Evolutionary conservation across 1,140 invertebrate species (phyloP).

Genomic region (Thaumetopoea pityocampa): DNA sequence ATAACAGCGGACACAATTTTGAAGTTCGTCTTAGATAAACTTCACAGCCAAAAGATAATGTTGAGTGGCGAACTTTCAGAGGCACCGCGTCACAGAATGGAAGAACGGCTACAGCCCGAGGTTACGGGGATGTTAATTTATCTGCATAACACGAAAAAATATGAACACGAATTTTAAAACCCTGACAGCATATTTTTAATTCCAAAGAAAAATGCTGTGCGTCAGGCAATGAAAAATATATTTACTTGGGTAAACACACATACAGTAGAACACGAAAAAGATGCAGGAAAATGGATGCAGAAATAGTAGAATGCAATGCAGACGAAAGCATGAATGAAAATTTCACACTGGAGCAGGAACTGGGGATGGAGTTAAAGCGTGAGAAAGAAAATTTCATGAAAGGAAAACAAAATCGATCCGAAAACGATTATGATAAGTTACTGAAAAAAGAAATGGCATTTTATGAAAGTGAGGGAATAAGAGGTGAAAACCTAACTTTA

Average conservation of each 20-base stretch:
- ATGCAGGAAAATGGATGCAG: background rate
- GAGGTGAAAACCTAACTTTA: slow-evolving; percentile 9
- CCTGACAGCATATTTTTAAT: background rate
- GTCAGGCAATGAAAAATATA: slow-evolving; percentile 1
- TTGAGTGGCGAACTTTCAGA: background rate
- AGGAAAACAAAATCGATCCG: too few relatives aligned
- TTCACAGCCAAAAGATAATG: background rate
- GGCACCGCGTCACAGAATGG: background rate
- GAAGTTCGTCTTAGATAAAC: background rate
- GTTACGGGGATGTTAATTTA: background rate
- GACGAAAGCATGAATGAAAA: too few relatives aligned
- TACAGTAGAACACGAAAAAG: background rate
- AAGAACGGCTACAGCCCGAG: background rate
- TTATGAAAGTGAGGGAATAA: slow-evolving; percentile 6
- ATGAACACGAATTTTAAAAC: background rate
- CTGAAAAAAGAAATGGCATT: slow-evolving; percentile 8
- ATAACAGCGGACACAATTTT: background rate
- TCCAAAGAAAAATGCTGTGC: background rate
- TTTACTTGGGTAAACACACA: background rate
- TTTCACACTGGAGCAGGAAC: too few relatives aligned
- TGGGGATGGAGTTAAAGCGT: too few relatives aligned
- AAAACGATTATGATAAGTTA: slow-evolving; percentile 14
- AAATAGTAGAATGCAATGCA: too few relatives aligned
- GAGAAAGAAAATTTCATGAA: too few relatives aligned
- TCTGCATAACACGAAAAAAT: background rate